phyloP scores from a whole-genome alignment of 2,113 vertebrate genomes.

The Bostrychus sinensis region DNA sequence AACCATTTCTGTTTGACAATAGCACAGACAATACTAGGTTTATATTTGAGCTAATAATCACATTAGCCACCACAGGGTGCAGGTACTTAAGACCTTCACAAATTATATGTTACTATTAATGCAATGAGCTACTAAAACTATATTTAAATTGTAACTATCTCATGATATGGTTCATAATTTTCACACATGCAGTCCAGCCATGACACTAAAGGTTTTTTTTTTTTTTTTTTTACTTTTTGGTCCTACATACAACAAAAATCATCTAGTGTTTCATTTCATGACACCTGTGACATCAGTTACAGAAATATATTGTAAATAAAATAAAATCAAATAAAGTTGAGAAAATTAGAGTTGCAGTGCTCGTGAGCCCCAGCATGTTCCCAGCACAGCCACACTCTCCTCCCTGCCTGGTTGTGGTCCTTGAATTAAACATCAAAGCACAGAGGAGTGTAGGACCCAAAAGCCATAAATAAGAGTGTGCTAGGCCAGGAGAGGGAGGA shows the following conservation, averaged over 20 bases:
- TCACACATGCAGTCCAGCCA: not conserved
- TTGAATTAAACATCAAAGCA: constrained; percentile 82
- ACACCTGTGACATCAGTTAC: too few relatives aligned
- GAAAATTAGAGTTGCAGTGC: constrained; percentile 73
- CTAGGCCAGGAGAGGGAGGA: constrained; percentile 68
- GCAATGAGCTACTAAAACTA: too few relatives aligned
- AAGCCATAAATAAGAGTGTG: constrained; percentile 76
- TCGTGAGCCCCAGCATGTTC: constrained; percentile 65
- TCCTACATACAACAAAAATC: too few relatives aligned
- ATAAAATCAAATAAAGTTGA: constrained; percentile 41
- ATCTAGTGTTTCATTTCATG: too few relatives aligned
- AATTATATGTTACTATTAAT: too few relatives aligned
- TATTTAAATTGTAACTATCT: too few relatives aligned
- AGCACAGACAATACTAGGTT: constrained; percentile 56
- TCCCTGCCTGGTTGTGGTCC: constrained; percentile 71
- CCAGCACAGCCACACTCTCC: constrained; percentile 74
- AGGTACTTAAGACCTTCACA: constrained; percentile 46
- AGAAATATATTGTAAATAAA: too few relatives aligned
- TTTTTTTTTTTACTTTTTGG: too few relatives aligned
- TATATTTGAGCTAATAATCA: constrained; percentile 81
- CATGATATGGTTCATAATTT: too few relatives aligned
- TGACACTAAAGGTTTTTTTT: too few relatives aligned
- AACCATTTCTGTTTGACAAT: constrained; percentile 52
- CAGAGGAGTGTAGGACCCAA: constrained; percentile 72
- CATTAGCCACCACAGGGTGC: constrained; percentile 66